A percentile compares a stretch with the other conserved stretches of the same genome.
These are phyloP conservation scores for Shinisaurus crocodilurus DNA, from an alignment of 2,113 vertebrate genomes.

Conservation along the genomic window DNA sequence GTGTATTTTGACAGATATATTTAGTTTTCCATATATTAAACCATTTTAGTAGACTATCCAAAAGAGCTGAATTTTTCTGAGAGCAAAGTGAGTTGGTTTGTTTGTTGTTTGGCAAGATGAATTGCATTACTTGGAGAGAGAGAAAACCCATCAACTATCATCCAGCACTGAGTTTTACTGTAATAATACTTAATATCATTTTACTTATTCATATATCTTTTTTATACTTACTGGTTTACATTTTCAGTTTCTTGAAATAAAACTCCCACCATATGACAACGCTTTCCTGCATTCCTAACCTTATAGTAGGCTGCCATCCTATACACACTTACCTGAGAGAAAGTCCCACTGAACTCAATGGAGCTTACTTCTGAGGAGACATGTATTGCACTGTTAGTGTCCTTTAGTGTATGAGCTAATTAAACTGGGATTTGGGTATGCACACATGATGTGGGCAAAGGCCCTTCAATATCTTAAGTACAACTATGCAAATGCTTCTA, in stretches of 20 bases:
- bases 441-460: background rate
- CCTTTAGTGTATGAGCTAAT: no score
- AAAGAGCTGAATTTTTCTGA: background rate
- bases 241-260: no score
- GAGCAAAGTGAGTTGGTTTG: background rate
- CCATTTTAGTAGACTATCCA: slow-evolving; percentile 6
- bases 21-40: slow-evolving; percentile 11
- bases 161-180: background rate
- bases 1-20: slow-evolving; percentile 25
- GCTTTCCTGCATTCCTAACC: no score
- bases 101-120: background rate
- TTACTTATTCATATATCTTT: background rate
- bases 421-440: background rate
- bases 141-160: background rate
- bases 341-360: no score
- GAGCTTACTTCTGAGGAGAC: no score
- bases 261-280: no score
- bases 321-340: no score
- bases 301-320: no score
- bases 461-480: background rate
- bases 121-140: background rate
- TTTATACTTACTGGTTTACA: background rate
- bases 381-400: no score
- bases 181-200: background rate
- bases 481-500: background rate